Conservation (phyloP, 64 coral and sea anemone genomes). For the Hydrozoanthus tunicans region DNA sequence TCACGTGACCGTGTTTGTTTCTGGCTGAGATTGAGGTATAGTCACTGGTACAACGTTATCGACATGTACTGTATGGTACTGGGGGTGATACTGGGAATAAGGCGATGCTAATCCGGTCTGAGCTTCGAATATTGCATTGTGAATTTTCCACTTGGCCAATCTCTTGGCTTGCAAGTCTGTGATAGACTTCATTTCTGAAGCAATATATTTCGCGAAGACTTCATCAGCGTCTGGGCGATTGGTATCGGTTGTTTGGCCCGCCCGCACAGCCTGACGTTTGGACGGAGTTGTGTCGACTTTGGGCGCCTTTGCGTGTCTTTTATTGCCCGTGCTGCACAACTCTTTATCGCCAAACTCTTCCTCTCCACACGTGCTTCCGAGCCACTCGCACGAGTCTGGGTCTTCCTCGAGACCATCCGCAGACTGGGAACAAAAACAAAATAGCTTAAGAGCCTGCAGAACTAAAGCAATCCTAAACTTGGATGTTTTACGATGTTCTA, state of each 20-base stretch:
- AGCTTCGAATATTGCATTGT: constrained; percentile 59
- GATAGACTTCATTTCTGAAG: constrained; percentile 44
- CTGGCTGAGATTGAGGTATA: constrained; percentile 13
- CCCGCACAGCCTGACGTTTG: neutral
- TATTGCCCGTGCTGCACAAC: neutral
- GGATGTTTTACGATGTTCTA: too few relatives aligned
- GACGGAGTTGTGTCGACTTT: neutral
- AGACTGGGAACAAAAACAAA: neutral
- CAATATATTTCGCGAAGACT: constrained; percentile 50
- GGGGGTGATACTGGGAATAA: constrained; percentile 46
- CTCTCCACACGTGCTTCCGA: constrained; percentile 9
- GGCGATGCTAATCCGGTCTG: constrained; percentile 49
- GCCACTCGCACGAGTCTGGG: constrained; percentile 17
- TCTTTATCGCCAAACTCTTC: constrained; percentile 9
- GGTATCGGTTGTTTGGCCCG: neutral
- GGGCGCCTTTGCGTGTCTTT: neutral
- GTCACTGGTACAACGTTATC: constrained; percentile 39
- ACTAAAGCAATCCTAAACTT: neutral
- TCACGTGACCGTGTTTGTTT: constrained; percentile 29
- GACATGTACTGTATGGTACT: constrained; percentile 49
- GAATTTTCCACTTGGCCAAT: constrained; percentile 54
- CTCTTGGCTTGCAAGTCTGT: constrained; percentile 26
- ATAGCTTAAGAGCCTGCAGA: neutral
- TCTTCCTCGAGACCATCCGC: constrained; percentile 43
- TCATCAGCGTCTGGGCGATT: constrained; percentile 20